Conservation (phyloP, 1,140 invertebrate genomes). For the Anadara kagoshimensis region DNA sequence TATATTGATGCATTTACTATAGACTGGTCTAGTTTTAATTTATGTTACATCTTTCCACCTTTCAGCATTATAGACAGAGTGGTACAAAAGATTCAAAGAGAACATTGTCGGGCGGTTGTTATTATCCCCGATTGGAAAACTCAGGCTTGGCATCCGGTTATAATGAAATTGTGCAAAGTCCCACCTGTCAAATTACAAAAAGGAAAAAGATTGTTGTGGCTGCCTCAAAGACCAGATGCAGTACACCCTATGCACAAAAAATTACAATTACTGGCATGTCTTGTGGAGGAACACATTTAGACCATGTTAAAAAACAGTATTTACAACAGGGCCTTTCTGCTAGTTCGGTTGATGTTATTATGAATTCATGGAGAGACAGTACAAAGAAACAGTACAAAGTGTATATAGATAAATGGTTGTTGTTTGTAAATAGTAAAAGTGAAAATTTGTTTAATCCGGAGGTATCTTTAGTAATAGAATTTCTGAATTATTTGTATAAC, state of each 20-base stretch:
- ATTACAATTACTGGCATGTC: not conserved
- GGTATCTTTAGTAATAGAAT: constrained; percentile 34
- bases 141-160: not conserved
- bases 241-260: not conserved
- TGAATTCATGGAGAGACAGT: constrained; percentile 10
- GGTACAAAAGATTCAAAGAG: constrained; percentile 34
- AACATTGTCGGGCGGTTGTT: constrained; percentile 24
- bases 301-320: not conserved
- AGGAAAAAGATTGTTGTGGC: not conserved
- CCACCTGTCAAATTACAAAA: not conserved
- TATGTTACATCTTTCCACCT: constrained; percentile 35
- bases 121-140: constrained; percentile 36
- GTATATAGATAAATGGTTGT: constrained; percentile 36
- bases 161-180: not conserved
- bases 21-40: constrained; percentile 21
- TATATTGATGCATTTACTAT: constrained; percentile 45
- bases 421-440: constrained; percentile 36
- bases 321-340: not conserved
- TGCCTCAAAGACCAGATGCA: not conserved
- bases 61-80: no score
- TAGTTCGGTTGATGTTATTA: not conserved
- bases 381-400: constrained; percentile 40
- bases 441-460: constrained; percentile 29
- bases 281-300: no score
- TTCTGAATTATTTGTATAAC: constrained; percentile 32